These are phyloP conservation scores for Halisarca cf. caerulea DNA, from an alignment of 37 sponge, comb jelly and placozoan species.

Conservation along the genomic window DNA sequence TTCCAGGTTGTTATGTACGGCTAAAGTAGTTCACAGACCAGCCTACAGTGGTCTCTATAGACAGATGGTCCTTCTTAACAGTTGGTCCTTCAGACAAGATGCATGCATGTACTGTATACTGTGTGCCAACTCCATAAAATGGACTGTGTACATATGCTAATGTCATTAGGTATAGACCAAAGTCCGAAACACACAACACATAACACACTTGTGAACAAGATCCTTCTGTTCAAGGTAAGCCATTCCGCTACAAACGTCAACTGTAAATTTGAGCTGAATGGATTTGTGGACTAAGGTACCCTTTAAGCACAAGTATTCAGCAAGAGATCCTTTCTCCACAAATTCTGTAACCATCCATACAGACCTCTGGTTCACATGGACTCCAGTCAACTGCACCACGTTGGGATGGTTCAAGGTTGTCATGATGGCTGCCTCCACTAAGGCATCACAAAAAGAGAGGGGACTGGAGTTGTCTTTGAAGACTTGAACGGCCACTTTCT, in stretches of 20 bases:
- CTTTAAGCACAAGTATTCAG: conserved; percentile 89
- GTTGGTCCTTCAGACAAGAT: too few relatives aligned
- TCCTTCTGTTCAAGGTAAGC: conserved; percentile 82
- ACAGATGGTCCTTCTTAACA: too few relatives aligned
- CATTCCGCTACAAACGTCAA: conserved; percentile 86
- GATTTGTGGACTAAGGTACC: conserved; percentile 85
- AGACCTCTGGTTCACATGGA: conserved; percentile 66
- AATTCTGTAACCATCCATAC: conserved; percentile 92
- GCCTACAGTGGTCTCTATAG: too few relatives aligned
- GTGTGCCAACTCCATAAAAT: too few relatives aligned
- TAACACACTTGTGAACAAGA: conserved; percentile 84
- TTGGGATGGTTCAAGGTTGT: conserved; percentile 86
- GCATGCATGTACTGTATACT: too few relatives aligned
- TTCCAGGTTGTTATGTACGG: too few relatives aligned
- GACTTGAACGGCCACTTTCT: conserved; percentile 55
- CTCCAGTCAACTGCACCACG: conserved; percentile 88
- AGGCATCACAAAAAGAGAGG: conserved; percentile 26
- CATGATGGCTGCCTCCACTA: conserved; percentile 60
- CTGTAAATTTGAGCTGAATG: conserved; percentile 72
- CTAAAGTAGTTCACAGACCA: too few relatives aligned
- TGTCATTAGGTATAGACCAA: too few relatives aligned
- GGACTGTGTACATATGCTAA: too few relatives aligned
- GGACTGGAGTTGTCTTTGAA: conserved; percentile 51
- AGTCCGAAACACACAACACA: too few relatives aligned
- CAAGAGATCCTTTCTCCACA: conserved; percentile 95